These are phyloP conservation scores for Brachirus orientalis DNA, from an alignment of 2,113 vertebrate species.

Conservation along the genomic window DNA sequence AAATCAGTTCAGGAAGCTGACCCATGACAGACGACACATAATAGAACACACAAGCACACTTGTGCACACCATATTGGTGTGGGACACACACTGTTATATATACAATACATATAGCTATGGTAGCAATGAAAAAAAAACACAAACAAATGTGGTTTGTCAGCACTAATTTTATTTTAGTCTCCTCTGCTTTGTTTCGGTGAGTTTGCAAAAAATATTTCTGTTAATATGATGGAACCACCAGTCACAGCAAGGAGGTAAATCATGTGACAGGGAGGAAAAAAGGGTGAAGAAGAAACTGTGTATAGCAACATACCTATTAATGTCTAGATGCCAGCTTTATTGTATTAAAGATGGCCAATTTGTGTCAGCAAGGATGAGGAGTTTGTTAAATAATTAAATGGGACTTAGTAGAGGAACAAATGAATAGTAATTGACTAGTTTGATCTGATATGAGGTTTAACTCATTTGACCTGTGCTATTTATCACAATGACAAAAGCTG, in stretches of 20 bases:
- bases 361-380: too few relatives aligned
- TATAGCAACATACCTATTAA: not conserved
- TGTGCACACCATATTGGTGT: not conserved
- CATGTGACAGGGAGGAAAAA: not conserved
- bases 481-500: too few relatives aligned
- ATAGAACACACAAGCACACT: not conserved
- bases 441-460: too few relatives aligned
- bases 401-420: too few relatives aligned
- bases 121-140: too few relatives aligned
- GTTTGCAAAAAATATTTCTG: not conserved
- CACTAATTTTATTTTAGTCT: too few relatives aligned
- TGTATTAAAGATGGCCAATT: too few relatives aligned
- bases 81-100: not conserved
- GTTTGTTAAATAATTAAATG: not conserved
- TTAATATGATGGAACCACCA: not conserved
- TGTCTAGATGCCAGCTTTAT: not conserved
- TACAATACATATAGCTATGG: too few relatives aligned
- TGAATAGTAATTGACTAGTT: too few relatives aligned
- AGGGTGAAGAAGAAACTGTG: not conserved
- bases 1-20: slow-evolving; percentile 32
- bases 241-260: not conserved
- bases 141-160: too few relatives aligned
- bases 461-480: too few relatives aligned
- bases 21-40: slow-evolving; percentile 19
- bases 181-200: not conserved